Evolutionary conservation across 2,113 vertebrate species (phyloP), one percentile per base, ranked within the genome.

Genomic region (Siphamia tubifer): DNA sequence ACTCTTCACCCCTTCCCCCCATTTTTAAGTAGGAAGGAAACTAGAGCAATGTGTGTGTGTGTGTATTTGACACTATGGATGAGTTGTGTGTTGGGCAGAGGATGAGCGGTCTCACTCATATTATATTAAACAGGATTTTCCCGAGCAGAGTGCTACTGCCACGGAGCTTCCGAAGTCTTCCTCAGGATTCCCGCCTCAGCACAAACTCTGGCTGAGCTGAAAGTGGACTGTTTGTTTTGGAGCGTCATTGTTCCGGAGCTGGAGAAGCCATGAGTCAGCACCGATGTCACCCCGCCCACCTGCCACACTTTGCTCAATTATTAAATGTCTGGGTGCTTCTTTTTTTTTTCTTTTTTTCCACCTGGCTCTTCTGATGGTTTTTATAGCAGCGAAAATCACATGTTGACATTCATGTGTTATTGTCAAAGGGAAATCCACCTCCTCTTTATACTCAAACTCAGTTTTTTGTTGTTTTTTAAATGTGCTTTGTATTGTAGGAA

Each of bases 81-180:
- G 49, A 15, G 11, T 36, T 45, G 57, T 47, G 65, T 76, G 77
- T 67, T 55, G 47, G 51, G 2, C 2, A 43, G 77, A 17, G 68
- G 74, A 68, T 52, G 24, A 68, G 45, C 40, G 56, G 44, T 81
- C 66, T 77, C 68, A 65, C 75, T 87, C 74, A 74, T 79, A 66
- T 83, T 87, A 86, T 86, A 87, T 90, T 89, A 89, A 92, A 91
- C 86, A 91, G 91, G 90, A 91, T 91, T 90, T 92, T 92, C 91
- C 89, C 83, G 80, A 88, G 89, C 84, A 87, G 67, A 90, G 86
- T 30, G 77, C 64, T 84, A 44, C 71, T 86, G 89, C 90, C 88
- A 89, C 81, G 15, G 79, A 77, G 86, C 86, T 91, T 92, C 87
- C 69, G 66, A 91, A 86, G 89, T 79, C 55, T 83, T 88, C 74